Conservation (phyloP, 1,140 invertebrate species). For the Drosophila gunungcola region DNA sequence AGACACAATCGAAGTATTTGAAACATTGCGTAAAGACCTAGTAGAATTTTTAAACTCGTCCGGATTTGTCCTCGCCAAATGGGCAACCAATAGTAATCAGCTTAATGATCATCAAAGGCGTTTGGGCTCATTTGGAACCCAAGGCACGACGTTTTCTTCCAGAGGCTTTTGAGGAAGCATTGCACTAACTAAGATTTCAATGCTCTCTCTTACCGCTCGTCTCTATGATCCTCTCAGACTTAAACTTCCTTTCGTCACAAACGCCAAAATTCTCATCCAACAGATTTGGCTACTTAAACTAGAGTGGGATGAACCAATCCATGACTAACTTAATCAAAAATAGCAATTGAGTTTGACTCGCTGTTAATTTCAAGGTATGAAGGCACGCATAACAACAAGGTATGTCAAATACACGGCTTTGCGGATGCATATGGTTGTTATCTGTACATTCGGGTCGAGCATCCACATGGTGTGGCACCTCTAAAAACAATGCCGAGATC, state of each 20-base stretch:
- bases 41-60: too few species aligned
- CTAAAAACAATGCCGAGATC: background rate
- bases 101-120: too few species aligned
- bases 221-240: background rate
- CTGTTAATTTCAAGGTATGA: background rate
- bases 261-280: background rate
- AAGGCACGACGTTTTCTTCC: background rate
- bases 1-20: too few species aligned
- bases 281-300: too few species aligned
- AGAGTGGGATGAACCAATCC: constrained; percentile 1
- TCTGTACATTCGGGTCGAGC: background rate
- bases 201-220: background rate
- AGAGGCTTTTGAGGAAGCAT: background rate
- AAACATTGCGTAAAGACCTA: too few species aligned
- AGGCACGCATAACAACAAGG: background rate
- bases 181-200: background rate
- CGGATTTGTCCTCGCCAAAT: too few species aligned
- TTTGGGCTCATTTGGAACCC: background rate
- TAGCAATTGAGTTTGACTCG: background rate
- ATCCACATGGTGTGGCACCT: background rate
- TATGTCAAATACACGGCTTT: background rate
- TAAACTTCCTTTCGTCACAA: background rate
- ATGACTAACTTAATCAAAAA: background rate
- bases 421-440: background rate
- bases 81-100: too few species aligned